These are phyloP conservation scores for Ischnus inquisitorius DNA, from an alignment of 2,888 invertebrate genomes.

Conservation along the genomic window DNA sequence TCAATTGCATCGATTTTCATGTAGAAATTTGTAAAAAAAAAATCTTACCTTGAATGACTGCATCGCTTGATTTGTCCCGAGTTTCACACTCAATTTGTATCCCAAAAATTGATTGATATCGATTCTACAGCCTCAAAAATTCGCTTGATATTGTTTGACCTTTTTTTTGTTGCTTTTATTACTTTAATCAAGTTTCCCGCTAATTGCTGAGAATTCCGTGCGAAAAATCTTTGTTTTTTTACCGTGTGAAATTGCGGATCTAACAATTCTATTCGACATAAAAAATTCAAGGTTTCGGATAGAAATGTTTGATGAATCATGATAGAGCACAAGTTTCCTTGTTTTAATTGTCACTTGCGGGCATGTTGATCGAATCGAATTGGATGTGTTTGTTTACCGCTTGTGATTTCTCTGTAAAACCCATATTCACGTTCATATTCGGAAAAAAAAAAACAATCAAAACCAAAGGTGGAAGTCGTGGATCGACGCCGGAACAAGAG, in stretches of 20 bases:
- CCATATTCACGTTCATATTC: slow-evolving; percentile 28
- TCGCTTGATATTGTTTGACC: background rate
- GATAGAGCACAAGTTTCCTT: background rate
- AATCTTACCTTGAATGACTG: background rate
- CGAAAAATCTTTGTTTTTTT: background rate
- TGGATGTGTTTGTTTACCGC: slow-evolving; percentile 22
- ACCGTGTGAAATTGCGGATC: background rate
- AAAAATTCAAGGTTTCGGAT: slow-evolving; percentile 2
- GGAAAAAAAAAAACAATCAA: slow-evolving; percentile 34
- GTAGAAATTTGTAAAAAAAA: background rate
- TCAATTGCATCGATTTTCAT: background rate
- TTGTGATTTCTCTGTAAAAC: slow-evolving; percentile 15
- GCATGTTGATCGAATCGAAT: background rate
- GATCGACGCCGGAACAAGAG: slow-evolving; percentile 92
- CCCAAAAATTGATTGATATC: too few relatives aligned
- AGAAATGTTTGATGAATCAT: background rate
- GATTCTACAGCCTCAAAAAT: too few relatives aligned
- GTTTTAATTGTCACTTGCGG: background rate
- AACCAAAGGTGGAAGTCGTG: slow-evolving; percentile 89
- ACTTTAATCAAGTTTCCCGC: background rate
- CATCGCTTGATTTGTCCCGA: background rate
- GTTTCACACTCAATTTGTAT: background rate
- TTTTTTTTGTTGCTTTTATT: background rate
- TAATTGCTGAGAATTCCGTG: background rate
- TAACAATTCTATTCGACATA: background rate